Conservation (phyloP, 1,140 invertebrate genomes). For the Oryctes rhinoceros region DNA sequence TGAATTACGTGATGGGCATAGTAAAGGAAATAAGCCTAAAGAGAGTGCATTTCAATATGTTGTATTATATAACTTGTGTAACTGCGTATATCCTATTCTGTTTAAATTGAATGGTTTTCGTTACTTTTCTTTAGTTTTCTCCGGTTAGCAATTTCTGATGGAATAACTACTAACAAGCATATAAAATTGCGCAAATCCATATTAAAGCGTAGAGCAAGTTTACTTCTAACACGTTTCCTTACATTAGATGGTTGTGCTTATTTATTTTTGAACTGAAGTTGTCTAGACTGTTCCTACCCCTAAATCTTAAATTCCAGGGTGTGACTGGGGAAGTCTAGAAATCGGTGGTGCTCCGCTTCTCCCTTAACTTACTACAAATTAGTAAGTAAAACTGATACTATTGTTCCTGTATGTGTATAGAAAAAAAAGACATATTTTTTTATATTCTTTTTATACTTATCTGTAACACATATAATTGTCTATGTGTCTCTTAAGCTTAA, state of each 20-base stretch:
- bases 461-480: no score
- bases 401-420: slow-evolving; percentile 26
- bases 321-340: slow-evolving; percentile 36
- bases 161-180: slow-evolving; percentile 11
- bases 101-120: no score
- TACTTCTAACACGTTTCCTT: not conserved
- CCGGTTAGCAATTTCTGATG: not conserved
- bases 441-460: not conserved
- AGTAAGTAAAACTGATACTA: slow-evolving; percentile 33
- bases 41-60: no score
- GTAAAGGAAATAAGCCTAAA: no score
- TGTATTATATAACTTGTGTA: no score
- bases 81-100: no score
- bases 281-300: slow-evolving; percentile 36
- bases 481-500: no score
- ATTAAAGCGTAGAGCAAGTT: not conserved
- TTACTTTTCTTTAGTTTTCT: no score
- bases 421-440: slow-evolving; percentile 40
- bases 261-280: slow-evolving; percentile 22
- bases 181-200: not conserved
- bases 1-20: no score
- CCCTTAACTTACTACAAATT: slow-evolving; percentile 36
- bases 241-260: not conserved
- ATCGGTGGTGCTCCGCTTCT: slow-evolving; percentile 28
- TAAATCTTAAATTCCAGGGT: slow-evolving; percentile 36